These are phyloP conservation scores for Leucoraja ocellata DNA, from an alignment of 2,797 vertebrate genomes.

Conservation along the genomic window DNA sequence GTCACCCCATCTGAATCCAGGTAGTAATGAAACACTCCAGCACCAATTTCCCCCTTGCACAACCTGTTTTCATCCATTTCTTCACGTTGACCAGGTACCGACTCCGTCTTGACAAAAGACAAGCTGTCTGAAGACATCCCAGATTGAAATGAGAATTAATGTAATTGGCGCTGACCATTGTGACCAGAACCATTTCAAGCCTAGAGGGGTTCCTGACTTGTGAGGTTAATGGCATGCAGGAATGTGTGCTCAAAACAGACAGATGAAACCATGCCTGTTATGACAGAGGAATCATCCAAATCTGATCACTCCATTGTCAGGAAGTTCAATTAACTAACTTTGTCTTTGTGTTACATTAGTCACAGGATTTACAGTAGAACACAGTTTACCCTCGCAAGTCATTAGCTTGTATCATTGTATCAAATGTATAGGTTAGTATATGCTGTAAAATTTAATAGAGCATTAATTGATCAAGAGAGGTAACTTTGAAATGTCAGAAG, in stretches of 20 bases:
- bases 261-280: not conserved
- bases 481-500: not conserved
- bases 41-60: not conserved
- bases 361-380: not conserved
- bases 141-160: constrained; percentile 20
- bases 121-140: constrained; percentile 1
- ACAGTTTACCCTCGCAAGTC: not conserved
- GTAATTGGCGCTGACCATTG: constrained; percentile 18
- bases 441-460: not conserved
- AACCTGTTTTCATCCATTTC: not conserved
- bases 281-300: constrained; percentile 29
- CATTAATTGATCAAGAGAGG: not conserved
- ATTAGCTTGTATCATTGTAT: not conserved
- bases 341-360: not conserved
- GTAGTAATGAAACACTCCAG: constrained; percentile 10
- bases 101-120: constrained; percentile 29
- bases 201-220: constrained; percentile 25
- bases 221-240: constrained; percentile 33
- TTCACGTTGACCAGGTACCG: constrained; percentile 25
- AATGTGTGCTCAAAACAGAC: constrained; percentile 31
- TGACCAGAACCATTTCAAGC: constrained; percentile 18
- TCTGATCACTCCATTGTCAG: constrained; percentile 31
- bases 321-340: constrained; percentile 17
- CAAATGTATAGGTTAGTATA: not conserved
- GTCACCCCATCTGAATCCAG: not conserved